Evolutionary conservation across 2,113 vertebrate genomes (phyloP).

Genomic region (Sorex araneus): DNA sequence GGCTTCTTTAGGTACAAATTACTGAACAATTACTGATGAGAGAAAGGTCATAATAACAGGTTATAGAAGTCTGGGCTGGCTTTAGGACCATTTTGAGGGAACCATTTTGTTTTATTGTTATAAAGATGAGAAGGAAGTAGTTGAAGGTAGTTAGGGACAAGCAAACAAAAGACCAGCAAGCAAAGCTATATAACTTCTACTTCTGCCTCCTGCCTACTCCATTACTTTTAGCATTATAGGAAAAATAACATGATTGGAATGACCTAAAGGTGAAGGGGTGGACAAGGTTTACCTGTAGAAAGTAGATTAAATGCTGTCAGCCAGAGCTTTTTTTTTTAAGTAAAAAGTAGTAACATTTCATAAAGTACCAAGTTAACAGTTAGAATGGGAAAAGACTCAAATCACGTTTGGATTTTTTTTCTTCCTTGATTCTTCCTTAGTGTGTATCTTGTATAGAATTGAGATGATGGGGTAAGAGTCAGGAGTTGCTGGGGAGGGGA

Average conservation of each 20-base stretch:
- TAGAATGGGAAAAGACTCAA: conserved; percentile 83
- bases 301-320: conserved; percentile 86
- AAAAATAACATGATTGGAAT: conserved; percentile 91
- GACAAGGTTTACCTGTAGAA: conserved; percentile 87
- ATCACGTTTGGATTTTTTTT: conserved; percentile 78
- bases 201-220: conserved; percentile 91
- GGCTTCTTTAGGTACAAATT: conserved; percentile 91
- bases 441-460: conserved; percentile 61
- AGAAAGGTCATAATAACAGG: conserved; percentile 92
- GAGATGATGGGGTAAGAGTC: neutral
- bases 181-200: conserved; percentile 88
- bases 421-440: conserved; percentile 62
- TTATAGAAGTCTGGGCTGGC: conserved; percentile 88
- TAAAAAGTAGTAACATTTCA: conserved; percentile 88
- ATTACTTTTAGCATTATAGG: conserved; percentile 89
- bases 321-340: conserved; percentile 88
- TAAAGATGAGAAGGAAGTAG: conserved; percentile 91
- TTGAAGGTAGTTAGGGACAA: conserved; percentile 91
- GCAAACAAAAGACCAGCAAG: conserved; percentile 90
- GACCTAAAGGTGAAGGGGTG: conserved; percentile 89
- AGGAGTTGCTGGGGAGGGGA: conserved; percentile 2
- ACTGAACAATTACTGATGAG: conserved; percentile 91
- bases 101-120: conserved; percentile 91
- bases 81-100: conserved; percentile 89
- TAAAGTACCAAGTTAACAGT: conserved; percentile 88